Base-by-base conservation (phyloP, 2,113 vertebrate genomes). In the Thryonomys swinderianus region DNA sequence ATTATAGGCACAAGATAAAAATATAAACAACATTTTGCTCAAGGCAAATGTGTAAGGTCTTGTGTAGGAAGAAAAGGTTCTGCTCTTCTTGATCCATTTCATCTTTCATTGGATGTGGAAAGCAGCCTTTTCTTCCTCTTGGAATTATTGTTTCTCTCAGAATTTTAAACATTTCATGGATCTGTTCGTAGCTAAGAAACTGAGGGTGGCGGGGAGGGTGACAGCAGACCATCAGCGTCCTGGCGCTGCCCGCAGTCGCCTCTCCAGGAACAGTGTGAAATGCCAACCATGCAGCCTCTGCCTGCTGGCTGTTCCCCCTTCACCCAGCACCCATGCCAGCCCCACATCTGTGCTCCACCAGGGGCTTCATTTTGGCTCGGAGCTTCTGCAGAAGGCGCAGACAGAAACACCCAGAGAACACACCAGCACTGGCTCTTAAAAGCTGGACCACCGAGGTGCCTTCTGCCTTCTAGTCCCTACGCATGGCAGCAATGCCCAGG, bases 1-100 rank as follows among this genome's bases (percentile, higher is more conserved):
- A 88, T 30, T 73, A 71, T 45, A 62, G 6, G 59, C 69, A 16
- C 8, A 51, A 96, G n/a, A 91, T 74, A 84, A 87, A 89, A 57
- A 89, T 87, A 88, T 25, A 51, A 95, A 92, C 14, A 45, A 32
- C 48, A 55, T 78, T 90, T 81, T 91, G 37, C 61, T n/a, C 25
- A 78, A 95, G 66, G 59, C 64, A 91, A 73, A 11, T 11, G 18
- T 55, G 61, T 61, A 61, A 84, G 16, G 12, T 55, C 40, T 85
- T 48, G 20, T 20, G 8, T 6, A 85, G 55, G 55, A 17, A 32
- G 34, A 90, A 91, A 78, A 84, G 5, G 14, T n/a, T 88, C 88
- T 64, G 27, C 34, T 73, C 42, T 82, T 82, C 57, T 51, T 62
- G 30, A n/a, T 79, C 23, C 3, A 40, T 94, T 81, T 37, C 5